A percentile compares a stretch with the other conserved stretches of the same genome.
Evolutionary conservation across 2,888 invertebrate genomes (phyloP).

Genomic region (Hypomecis atomaria): DNA sequence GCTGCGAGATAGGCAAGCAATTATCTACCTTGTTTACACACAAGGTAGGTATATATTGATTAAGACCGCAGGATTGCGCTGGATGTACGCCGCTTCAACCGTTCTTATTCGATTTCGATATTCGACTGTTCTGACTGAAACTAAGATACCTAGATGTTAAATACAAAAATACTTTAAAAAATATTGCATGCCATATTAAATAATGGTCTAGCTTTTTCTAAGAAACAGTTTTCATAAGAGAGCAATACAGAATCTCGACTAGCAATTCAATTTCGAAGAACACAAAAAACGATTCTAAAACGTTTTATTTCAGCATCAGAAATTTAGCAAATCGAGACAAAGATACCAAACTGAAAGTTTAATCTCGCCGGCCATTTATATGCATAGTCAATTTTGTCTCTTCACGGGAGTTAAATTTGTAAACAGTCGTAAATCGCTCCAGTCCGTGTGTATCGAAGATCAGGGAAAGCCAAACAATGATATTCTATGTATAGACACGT

Average conservation of each 20-base stretch:
- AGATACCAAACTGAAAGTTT: slow-evolving; percentile 15
- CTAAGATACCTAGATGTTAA: too few relatives aligned
- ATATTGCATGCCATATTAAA: too few relatives aligned
- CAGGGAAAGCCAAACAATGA: slow-evolving; percentile 46
- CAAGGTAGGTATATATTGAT: too few relatives aligned
- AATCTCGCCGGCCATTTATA: slow-evolving; percentile 28
- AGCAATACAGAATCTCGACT: background rate
- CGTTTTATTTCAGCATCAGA: slow-evolving; percentile 30
- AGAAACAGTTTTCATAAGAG: background rate
- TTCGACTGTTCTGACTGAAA: too few relatives aligned
- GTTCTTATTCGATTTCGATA: too few relatives aligned
- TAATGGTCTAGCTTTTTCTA: background rate
- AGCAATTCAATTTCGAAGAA: slow-evolving; percentile 12
- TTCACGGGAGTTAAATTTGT: slow-evolving; percentile 53
- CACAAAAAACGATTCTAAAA: slow-evolving; percentile 36
- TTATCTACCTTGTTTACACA: too few relatives aligned
- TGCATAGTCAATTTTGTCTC: slow-evolving; percentile 44
- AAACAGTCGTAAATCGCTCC: slow-evolving; percentile 57
- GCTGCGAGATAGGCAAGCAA: too few relatives aligned
- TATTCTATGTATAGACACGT: too few relatives aligned
- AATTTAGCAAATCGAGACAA: slow-evolving; percentile 12
- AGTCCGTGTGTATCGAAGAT: slow-evolving; percentile 60
- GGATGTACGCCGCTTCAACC: too few relatives aligned
- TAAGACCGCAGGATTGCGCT: too few relatives aligned
- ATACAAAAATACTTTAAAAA: too few relatives aligned